Evolutionary conservation across 1,140 invertebrate species (phyloP), one percentile per base, ranked within the genome.

Genomic region (Batillaria attramentaria): DNA sequence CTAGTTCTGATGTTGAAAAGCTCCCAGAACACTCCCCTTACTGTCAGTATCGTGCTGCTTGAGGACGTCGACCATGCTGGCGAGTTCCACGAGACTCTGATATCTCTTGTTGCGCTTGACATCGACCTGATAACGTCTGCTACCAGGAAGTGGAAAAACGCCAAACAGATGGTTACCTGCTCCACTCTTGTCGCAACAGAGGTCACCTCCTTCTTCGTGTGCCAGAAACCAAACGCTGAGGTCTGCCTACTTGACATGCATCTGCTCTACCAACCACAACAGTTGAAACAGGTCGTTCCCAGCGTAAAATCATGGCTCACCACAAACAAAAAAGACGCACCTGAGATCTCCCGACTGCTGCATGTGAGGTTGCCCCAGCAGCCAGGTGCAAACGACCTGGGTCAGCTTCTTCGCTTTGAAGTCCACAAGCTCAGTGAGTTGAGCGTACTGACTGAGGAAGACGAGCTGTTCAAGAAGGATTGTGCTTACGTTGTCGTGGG

Each of bases 401-500:
- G 24, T 8, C 37, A 39, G 1, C 43, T 72, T 41, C 37, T 18
- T 20, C 35, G 69, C 35, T 72, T 39, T 37, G 41, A 72, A 16
- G n/a, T 72, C 28, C 37, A n/a, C 28, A 20, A 42, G 3, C 69
- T 42, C 39, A 20, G 8, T 6, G n/a, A n/a, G n/a, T n/a, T n/a
- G n/a, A n/a, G n/a, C n/a, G 77, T 81, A 24, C 24, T 35, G 16
- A 66, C 73, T 5, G 72, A 60, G 31, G 50, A 60, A 31, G 31
- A 70, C 31, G 57, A 76, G 20, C 33, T 84, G 20, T 83, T 85
- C 57, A 31, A 72, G n/a, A 75, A 73, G 39, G 65, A 81, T 72
- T 83, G 57, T 31, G 41, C 76, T 18, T 88, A 88, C 50, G 77
- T 88, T 33, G 79, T 88, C 20, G 81, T 85, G 0, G 87, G 87